phyloP scores from a whole-genome alignment of 1,140 invertebrate genomes.

The Euschistus heros region DNA sequence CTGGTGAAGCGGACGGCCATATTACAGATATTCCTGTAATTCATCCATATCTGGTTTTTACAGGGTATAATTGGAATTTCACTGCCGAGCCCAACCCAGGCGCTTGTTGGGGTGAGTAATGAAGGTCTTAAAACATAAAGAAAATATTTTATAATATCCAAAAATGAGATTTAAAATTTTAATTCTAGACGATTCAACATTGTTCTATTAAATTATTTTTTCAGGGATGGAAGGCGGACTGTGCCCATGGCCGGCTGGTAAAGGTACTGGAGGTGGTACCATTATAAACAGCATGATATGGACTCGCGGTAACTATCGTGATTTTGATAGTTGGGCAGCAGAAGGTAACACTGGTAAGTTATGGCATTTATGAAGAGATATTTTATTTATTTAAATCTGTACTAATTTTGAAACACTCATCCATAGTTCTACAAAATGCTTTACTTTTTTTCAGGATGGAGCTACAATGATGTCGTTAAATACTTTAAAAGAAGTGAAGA shows the following conservation, averaged over 20 bases:
- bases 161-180: no score
- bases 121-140: no score
- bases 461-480: conserved; percentile 64
- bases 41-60: conserved; percentile 44
- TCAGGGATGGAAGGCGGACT: conserved; percentile 38
- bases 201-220: conserved; percentile 14
- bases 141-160: no score
- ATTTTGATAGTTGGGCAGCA: conserved; percentile 58
- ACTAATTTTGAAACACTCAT: conserved; percentile 14
- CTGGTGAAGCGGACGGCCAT: conserved; percentile 54
- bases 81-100: conserved; percentile 48
- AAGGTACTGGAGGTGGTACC: conserved; percentile 59
- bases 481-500: conserved; percentile 77
- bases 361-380: background rate
- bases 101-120: conserved; percentile 38
- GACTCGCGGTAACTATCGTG: conserved; percentile 61
- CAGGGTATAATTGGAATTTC: conserved; percentile 57
- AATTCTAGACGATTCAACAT: no score
- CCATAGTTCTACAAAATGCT: conserved; percentile 28
- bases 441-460: conserved; percentile 64
- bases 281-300: conserved; percentile 84
- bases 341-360: conserved; percentile 20
- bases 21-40: conserved; percentile 54
- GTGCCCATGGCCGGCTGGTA: conserved; percentile 49
- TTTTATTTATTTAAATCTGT: background rate